Conservation (phyloP, 2,113 vertebrate species). For the Hepsetus odoe region DNA sequence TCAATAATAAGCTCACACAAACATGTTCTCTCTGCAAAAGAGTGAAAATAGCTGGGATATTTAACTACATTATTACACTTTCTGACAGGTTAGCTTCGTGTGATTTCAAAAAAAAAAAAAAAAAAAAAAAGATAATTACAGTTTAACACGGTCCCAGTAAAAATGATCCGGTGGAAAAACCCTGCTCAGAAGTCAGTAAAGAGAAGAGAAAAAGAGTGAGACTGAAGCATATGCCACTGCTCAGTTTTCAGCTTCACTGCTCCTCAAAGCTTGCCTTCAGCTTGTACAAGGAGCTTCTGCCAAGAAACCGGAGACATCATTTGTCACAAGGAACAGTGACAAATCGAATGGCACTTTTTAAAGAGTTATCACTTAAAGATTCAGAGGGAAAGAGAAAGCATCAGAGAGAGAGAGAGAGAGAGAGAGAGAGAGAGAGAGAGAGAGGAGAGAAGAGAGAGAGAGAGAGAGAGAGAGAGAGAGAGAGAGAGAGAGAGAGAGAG, state of each 20-base stretch:
- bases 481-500: background rate
- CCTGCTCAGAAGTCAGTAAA: background rate
- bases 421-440: background rate
- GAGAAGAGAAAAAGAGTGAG: background rate
- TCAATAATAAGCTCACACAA: background rate
- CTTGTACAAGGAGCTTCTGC: background rate
- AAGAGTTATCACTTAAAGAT: conserved; percentile 26
- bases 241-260: background rate
- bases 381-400: conserved; percentile 8
- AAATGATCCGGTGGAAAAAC: background rate
- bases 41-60: background rate
- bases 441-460: background rate
- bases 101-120: background rate
- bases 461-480: background rate
- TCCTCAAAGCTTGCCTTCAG: background rate
- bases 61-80: background rate
- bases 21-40: background rate
- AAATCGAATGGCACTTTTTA: conserved; percentile 1
- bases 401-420: background rate
- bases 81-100: background rate
- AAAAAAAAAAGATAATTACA: background rate
- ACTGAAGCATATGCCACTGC: background rate
- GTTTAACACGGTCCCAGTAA: background rate
- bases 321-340: background rate
- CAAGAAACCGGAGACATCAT: background rate